Evolutionary conservation across 2,113 vertebrate species (phyloP).

Genomic region (Paratilapia polleni): DNA sequence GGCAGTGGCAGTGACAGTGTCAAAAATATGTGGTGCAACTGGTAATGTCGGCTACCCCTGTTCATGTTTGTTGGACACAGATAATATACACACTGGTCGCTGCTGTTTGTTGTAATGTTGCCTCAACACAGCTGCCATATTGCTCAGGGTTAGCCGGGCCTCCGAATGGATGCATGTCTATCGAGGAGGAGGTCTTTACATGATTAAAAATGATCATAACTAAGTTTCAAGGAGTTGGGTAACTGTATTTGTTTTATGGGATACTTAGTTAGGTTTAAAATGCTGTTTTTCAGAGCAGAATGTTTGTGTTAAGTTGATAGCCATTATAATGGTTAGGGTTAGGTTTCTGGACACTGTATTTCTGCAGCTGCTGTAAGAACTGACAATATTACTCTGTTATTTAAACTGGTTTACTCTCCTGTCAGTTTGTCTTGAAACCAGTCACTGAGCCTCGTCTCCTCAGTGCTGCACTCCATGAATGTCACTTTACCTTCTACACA

Average conservation of each 20-base stretch:
- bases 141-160: too few species aligned
- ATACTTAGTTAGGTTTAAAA: neutral
- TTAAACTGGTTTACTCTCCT: neutral
- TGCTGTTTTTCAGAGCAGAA: neutral
- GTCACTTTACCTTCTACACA: too few species aligned
- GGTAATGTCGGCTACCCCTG: neutral
- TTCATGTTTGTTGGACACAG: neutral
- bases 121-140: too few species aligned
- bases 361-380: neutral
- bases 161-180: too few species aligned
- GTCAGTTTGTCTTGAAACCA: neutral
- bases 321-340: neutral
- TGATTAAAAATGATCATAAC: neutral
- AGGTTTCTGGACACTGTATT: rapidly evolving
- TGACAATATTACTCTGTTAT: too few species aligned
- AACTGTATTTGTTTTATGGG: neutral
- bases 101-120: too few species aligned
- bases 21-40: neutral
- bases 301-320: neutral
- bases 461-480: too few species aligned
- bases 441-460: too few species aligned
- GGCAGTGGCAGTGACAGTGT: neutral
- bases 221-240: neutral
- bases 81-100: neutral
- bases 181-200: neutral